These are phyloP conservation scores for Tokudaia muenninki DNA, from an alignment of 2,797 vertebrate species.

Conservation along the genomic window DNA sequence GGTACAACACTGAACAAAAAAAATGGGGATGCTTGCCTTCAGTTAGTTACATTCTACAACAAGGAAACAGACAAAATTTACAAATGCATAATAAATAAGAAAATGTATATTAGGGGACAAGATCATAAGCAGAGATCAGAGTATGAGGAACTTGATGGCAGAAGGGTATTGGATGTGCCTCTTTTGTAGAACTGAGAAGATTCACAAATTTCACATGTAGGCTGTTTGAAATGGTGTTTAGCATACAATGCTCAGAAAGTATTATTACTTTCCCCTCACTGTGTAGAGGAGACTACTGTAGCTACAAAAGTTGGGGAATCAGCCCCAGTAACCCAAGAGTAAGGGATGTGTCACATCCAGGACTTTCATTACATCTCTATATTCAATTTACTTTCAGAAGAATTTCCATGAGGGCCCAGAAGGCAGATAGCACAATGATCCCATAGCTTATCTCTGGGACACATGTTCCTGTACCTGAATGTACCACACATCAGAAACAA, in stretches of 20 bases:
- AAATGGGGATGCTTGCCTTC: not conserved
- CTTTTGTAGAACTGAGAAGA: not conserved
- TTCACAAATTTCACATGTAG: not conserved
- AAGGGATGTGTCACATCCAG: not conserved
- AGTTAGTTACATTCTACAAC: not conserved
- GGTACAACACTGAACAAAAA: not conserved
- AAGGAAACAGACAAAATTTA: not conserved
- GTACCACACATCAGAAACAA: not conserved
- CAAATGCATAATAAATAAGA: not conserved
- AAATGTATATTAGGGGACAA: not conserved
- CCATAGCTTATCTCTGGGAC: not conserved
- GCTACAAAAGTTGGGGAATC: not conserved
- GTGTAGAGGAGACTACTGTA: not conserved
- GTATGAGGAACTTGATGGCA: not conserved
- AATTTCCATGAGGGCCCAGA: slow-evolving; percentile 11
- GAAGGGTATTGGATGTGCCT: not conserved
- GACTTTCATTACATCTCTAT: not conserved
- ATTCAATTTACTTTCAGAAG: slow-evolving; percentile 1
- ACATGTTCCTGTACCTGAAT: not conserved
- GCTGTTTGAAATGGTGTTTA: not conserved
- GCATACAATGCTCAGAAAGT: not conserved
- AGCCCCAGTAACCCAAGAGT: not conserved
- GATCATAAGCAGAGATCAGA: not conserved
- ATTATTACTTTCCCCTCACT: not conserved
- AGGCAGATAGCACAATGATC: not conserved